Base-by-base conservation (phyloP, 2,113 vertebrate species). In the Paralichthys olivaceus region DNA sequence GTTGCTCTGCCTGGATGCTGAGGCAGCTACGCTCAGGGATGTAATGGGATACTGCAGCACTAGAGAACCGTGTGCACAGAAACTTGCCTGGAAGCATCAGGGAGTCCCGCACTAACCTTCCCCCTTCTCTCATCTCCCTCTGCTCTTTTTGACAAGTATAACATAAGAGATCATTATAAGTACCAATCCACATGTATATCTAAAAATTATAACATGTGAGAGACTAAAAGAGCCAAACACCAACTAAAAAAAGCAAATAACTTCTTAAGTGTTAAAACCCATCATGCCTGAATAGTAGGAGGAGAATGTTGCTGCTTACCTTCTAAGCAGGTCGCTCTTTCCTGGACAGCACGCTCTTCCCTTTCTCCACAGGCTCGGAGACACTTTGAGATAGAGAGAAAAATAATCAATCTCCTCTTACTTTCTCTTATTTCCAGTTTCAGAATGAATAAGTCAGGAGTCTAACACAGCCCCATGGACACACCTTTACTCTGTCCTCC, bases 11-110 rank as follows among this genome's bases (percentile, higher is more conserved):
- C 59, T 77, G 75, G 79, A 89, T 89, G 90, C 86, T 90, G 86
- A 90, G 84, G 84, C 85, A 83, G 89, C 88, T 88, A 66, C 23
- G 43, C 79, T 82, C 80, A 49, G 84, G 88, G 87, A 87, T 91
- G 87, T 87, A 90, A 91, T 83, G 85, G 90, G 90, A 93, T 92
- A 93, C 92, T 93, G 91, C 91, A 92, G 92, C 90, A 93, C 87
- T 90, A 83, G 89, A 92, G 91, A 90, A 92, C 91, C 89, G 91
- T 93, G 92, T 92, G 92, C 91, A 92, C 82, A 89, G 66, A 90
- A 93, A 93, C 91, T 92, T 92, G 92, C 90, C 90, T 87, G 53
- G 87, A 80, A 93, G 91, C 90, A 91, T 90, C 89, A 87, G 91
- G 92, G 92, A 92, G 92, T 93, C 92, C 90, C 85, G 77, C 87